A percentile compares a stretch with the other conserved stretches of the same genome.
These are phyloP conservation scores for Drosophila funebris DNA, from an alignment of 1,140 invertebrate genomes.

Conservation along the genomic window DNA sequence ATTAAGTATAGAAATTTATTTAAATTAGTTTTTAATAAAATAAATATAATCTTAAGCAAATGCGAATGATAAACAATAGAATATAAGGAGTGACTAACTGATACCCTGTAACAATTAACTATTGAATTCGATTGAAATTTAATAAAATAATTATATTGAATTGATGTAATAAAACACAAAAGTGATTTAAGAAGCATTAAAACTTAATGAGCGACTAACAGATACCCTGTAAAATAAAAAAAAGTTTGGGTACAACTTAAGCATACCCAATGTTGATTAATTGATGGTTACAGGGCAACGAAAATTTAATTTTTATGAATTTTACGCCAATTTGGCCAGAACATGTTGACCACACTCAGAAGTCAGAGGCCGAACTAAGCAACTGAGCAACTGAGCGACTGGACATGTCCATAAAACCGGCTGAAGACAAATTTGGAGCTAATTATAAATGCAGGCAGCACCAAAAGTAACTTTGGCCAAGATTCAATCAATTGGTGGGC, in stretches of 20 bases:
- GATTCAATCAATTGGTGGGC: slow-evolving; percentile 54
- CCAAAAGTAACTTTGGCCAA: slow-evolving; percentile 49
- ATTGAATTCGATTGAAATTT: too few species aligned
- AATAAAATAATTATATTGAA: too few species aligned
- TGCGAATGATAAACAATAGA: too few species aligned
- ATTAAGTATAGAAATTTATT: too few species aligned
- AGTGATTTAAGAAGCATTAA: not conserved
- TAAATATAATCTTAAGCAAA: too few species aligned
- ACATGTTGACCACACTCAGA: slow-evolving; percentile 40
- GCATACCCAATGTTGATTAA: not conserved
- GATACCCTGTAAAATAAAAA: not conserved
- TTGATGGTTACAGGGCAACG: slow-evolving; percentile 11
- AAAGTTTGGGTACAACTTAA: not conserved
- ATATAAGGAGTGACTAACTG: too few species aligned
- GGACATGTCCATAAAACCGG: slow-evolving; percentile 71
- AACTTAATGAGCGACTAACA: not conserved
- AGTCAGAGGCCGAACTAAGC: not conserved
- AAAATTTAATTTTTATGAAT: slow-evolving; percentile 73
- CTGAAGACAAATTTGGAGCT: slow-evolving; percentile 74
- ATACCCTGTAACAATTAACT: too few species aligned
- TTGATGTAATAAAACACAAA: slow-evolving; percentile 23
- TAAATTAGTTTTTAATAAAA: too few species aligned
- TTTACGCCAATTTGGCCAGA: slow-evolving; percentile 65
- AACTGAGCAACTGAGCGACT: slow-evolving; percentile 18
- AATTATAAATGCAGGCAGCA: slow-evolving; percentile 76